A percentile compares a stretch with the other conserved stretches of the same genome.
Conservation (phyloP, 2,888 invertebrate species). For the Cheilosia grossa region DNA sequence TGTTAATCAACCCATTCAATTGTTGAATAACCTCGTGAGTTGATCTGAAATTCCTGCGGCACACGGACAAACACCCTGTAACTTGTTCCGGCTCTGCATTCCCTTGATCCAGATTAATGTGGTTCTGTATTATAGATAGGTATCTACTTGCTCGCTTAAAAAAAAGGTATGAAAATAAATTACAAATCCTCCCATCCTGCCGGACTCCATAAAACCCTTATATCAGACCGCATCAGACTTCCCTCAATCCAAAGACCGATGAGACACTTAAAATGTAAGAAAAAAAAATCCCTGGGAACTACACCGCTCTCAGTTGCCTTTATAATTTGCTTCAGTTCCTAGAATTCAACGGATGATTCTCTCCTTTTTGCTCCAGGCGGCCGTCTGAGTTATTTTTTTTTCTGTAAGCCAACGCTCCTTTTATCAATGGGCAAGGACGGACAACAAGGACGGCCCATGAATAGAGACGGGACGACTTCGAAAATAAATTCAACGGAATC, state of each 20-base stretch:
- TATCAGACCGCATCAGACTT: constrained; percentile 10
- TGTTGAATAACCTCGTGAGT: no score
- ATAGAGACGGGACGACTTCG: constrained; percentile 29
- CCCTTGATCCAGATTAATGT: constrained; percentile 47
- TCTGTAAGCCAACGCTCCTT: background rate
- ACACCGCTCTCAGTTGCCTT: constrained; percentile 8
- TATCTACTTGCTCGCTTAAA: background rate
- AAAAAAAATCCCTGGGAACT: constrained; percentile 59
- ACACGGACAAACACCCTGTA: no score
- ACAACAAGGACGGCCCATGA: constrained; percentile 6
- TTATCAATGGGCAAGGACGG: constrained; percentile 25
- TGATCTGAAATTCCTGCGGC: no score
- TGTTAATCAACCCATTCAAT: no score
- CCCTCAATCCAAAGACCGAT: constrained; percentile 20
- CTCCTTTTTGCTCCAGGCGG: constrained; percentile 13
- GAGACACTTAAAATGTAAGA: constrained; percentile 1
- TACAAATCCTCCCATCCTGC: constrained; percentile 37
- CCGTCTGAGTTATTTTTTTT: constrained; percentile 5
- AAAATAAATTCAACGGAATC: constrained; percentile 16
- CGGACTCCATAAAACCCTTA: background rate
- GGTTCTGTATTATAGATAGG: background rate
- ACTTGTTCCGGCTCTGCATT: no score
- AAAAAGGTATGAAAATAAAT: constrained; percentile 31
- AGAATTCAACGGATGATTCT: constrained; percentile 60
- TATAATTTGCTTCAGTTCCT: constrained; percentile 72